phyloP scores from a whole-genome alignment of 2,113 vertebrate genomes.

The Cryptotis parvus region DNA sequence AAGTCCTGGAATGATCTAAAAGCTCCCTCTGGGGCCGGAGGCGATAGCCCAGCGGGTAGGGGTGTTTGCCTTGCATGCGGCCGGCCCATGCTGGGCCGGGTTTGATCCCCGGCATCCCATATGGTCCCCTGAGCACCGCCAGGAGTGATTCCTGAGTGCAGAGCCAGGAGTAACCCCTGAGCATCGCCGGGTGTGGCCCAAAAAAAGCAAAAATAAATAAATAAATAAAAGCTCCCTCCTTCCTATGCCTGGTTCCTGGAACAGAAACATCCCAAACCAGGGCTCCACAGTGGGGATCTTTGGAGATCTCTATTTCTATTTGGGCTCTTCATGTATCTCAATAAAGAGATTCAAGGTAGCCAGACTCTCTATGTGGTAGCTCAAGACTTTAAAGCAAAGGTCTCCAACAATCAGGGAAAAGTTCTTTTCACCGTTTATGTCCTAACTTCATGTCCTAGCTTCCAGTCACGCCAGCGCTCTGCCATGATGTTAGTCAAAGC shows the following conservation, averaged over 20 bases:
- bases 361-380: neutral
- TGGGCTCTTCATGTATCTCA: neutral
- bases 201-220: no score
- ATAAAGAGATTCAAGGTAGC: neutral
- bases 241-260: neutral
- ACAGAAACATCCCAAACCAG: neutral
- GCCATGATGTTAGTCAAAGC: neutral
- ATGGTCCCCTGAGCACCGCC: no score
- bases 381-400: constrained; percentile 3
- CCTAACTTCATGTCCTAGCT: neutral
- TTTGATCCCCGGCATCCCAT: no score
- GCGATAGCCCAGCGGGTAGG: no score
- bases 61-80: no score
- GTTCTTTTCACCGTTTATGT: neutral
- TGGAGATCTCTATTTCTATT: neutral
- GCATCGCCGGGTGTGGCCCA: no score
- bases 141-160: no score
- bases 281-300: neutral
- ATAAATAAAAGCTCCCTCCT: neutral
- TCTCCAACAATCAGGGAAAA: neutral
- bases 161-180: no score
- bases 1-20: neutral
- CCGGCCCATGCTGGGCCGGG: no score
- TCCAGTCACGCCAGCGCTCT: neutral
- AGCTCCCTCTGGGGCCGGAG: no score